Evolutionary conservation across 1,140 invertebrate genomes (phyloP).

Genomic region (Orius laevigatus): DNA sequence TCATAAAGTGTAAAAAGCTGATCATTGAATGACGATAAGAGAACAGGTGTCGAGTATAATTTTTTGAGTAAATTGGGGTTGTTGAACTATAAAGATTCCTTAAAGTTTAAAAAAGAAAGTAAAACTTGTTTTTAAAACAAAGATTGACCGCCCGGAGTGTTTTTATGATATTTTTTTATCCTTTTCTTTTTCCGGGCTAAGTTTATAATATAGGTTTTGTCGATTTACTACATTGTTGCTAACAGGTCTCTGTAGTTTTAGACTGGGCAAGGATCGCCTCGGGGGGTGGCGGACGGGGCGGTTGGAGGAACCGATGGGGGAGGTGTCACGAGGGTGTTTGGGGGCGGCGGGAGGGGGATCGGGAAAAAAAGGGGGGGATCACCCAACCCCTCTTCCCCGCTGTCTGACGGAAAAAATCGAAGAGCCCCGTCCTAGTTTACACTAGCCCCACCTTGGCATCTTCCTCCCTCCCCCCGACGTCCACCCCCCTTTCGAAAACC

Average conservation of each 20-base stretch:
- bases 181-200: too few species aligned
- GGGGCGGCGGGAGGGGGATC: neutral
- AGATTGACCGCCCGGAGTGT: too few species aligned
- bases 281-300: neutral
- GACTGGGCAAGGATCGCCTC: neutral
- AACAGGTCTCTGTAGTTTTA: constrained; percentile 5
- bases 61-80: too few species aligned
- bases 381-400: constrained; percentile 1
- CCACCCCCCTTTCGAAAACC: neutral
- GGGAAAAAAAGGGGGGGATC: neutral
- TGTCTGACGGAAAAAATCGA: constrained; percentile 12
- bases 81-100: too few species aligned
- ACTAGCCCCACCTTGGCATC: neutral
- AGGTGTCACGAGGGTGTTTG: neutral
- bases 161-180: too few species aligned
- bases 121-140: too few species aligned
- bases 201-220: too few species aligned
- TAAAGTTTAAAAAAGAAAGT: too few species aligned
- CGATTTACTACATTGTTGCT: neutral
- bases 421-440: constrained; percentile 2
- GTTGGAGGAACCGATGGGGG: neutral
- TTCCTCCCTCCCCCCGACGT: neutral
- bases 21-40: too few species aligned
- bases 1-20: too few species aligned
- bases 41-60: too few species aligned